phyloP scores from a whole-genome alignment of 2,113 vertebrate genomes.

The Apodemus sylvaticus region DNA sequence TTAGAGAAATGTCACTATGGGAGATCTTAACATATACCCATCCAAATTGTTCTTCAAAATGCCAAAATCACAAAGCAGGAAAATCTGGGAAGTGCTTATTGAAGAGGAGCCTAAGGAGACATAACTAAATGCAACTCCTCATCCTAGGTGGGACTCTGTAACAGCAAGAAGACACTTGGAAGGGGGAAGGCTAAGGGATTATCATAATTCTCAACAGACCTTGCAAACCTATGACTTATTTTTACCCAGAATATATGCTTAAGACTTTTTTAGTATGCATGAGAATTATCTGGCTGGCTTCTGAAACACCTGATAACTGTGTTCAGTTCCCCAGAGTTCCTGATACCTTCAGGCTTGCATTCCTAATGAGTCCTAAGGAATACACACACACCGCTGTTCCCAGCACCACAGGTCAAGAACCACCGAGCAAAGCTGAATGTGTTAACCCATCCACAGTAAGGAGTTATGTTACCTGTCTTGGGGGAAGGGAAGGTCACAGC shows the following conservation, averaged over 20 bases:
- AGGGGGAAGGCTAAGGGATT: neutral
- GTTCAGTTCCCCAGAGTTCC: neutral
- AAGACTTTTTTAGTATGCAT: neutral
- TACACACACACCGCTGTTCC: neutral
- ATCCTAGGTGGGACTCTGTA: neutral
- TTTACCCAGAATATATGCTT: neutral
- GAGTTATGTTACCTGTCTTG: neutral
- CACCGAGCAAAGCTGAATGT: neutral
- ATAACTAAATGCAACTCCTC: neutral
- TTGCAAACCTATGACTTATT: neutral
- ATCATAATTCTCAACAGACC: neutral
- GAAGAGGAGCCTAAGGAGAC: neutral
- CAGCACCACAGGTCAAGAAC: neutral
- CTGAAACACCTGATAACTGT: neutral
- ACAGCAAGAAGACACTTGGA: neutral
- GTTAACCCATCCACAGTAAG: neutral
- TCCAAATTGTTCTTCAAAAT: neutral
- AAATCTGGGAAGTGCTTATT: neutral
- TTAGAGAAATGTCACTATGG: neutral
- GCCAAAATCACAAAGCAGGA: neutral
- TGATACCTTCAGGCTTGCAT: neutral
- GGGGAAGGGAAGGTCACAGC: too few species aligned
- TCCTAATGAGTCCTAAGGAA: neutral
- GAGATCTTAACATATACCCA: neutral
- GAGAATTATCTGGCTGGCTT: neutral